Percentiles rank a stretch among this genome's conserved stretches.
These are phyloP conservation scores for Epinephelus awoara DNA, from an alignment of 2,797 vertebrate genomes.

Conservation along the genomic window DNA sequence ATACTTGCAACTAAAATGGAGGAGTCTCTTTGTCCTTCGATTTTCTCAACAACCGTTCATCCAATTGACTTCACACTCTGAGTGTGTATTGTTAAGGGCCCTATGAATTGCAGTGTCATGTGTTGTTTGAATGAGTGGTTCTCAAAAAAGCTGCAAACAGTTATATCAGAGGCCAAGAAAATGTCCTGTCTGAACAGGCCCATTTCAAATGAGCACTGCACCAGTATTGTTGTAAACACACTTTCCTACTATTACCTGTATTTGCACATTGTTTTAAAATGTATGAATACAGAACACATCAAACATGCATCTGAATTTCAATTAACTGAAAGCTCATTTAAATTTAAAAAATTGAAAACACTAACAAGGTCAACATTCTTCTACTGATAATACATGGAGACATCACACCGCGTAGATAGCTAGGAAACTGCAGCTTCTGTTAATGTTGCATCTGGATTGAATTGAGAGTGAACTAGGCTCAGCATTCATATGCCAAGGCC, in stretches of 20 bases:
- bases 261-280: conserved; percentile 11
- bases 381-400: conserved; percentile 2
- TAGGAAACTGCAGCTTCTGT: conserved; percentile 7
- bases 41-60: too few relatives aligned
- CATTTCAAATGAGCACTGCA: too few relatives aligned
- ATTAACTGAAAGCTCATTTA: conserved; percentile 20
- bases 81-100: too few relatives aligned
- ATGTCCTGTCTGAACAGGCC: too few relatives aligned
- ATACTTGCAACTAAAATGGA: too few relatives aligned
- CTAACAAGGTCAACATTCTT: conserved; percentile 17
- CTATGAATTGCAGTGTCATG: too few relatives aligned
- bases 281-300: conserved; percentile 2
- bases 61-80: too few relatives aligned
- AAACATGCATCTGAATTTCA: conserved; percentile 19
- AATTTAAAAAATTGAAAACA: conserved; percentile 31
- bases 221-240: not conserved
- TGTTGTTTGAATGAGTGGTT: too few relatives aligned
- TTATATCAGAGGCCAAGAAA: too few relatives aligned
- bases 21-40: too few relatives aligned
- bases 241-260: not conserved
- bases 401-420: not conserved
- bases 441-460: conserved; percentile 27
- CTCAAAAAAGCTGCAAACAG: too few relatives aligned
- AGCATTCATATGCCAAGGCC: conserved; percentile 32
- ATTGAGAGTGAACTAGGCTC: conserved; percentile 6